Conservation (phyloP, 2,113 vertebrate species). For the Sakesphorus luctuosus region DNA sequence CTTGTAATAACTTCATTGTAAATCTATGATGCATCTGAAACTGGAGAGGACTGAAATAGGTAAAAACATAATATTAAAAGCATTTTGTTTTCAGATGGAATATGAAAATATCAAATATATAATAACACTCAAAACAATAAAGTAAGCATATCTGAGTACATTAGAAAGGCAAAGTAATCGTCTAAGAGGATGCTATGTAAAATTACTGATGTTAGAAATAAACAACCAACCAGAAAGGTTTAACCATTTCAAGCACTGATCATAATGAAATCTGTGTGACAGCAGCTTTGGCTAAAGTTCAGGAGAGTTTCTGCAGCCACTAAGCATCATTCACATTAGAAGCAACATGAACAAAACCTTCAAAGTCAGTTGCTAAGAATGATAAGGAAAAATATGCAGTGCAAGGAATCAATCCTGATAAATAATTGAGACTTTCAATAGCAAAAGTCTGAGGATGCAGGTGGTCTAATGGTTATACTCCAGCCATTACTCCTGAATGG, state of each 20-base stretch:
- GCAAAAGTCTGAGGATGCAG: background rate
- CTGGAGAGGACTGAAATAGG: background rate
- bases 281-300: background rate
- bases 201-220: background rate
- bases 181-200: background rate
- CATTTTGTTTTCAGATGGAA: background rate
- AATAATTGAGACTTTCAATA: background rate
- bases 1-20: constrained; percentile 4
- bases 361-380: constrained; percentile 5
- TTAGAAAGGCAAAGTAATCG: background rate
- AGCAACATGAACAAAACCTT: background rate
- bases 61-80: background rate
- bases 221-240: background rate
- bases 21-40: background rate
- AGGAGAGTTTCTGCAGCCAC: constrained; percentile 6
- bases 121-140: background rate
- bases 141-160: background rate
- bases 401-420: background rate
- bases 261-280: constrained; percentile 1
- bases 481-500: background rate
- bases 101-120: background rate
- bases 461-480: background rate
- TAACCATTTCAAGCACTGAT: constrained; percentile 17
- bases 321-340: background rate
- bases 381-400: background rate